phyloP scores from a whole-genome alignment of 2,888 invertebrate genomes.

The Dysmachus trigonus region DNA sequence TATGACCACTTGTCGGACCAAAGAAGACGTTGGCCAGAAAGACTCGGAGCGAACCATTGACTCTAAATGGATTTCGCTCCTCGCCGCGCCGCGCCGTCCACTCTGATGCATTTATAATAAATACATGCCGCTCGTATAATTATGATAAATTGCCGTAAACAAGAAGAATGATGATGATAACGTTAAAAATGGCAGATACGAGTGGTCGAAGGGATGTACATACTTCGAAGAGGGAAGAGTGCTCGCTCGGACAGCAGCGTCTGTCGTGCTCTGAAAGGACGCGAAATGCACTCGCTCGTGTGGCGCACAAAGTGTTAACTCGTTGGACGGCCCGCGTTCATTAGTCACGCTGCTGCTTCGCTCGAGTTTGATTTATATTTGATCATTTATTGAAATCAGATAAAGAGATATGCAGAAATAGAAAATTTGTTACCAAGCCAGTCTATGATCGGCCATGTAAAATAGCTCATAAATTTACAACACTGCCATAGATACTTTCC shows the following conservation, averaged over 20 bases:
- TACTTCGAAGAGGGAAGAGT: neutral
- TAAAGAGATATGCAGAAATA: slow-evolving; percentile 18
- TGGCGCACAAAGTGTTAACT: slow-evolving; percentile 42
- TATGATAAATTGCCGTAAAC: slow-evolving; percentile 48
- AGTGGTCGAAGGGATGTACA: neutral
- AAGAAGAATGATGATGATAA: slow-evolving; percentile 49
- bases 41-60: slow-evolving; percentile 21
- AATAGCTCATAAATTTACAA: neutral
- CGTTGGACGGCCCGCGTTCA: slow-evolving; percentile 31
- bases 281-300: slow-evolving; percentile 30
- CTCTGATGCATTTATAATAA: slow-evolving; percentile 42
- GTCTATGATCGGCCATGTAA: neutral
- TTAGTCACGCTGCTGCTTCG: slow-evolving; percentile 33
- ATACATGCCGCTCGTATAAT: slow-evolving; percentile 48
- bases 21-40: slow-evolving; percentile 42
- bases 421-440: neutral
- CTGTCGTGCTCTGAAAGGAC: neutral
- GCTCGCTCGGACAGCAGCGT: neutral
- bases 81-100: slow-evolving; percentile 15
- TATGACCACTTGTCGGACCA: slow-evolving; percentile 28
- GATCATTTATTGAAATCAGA: slow-evolving; percentile 37
- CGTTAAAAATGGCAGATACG: slow-evolving; percentile 44
- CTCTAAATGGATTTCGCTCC: slow-evolving; percentile 45
- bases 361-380: slow-evolving; percentile 25
- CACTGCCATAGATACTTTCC: too few species aligned